Evolutionary conservation across 2,888 invertebrate species (phyloP).

Genomic region (Charanyca ferruginea): DNA sequence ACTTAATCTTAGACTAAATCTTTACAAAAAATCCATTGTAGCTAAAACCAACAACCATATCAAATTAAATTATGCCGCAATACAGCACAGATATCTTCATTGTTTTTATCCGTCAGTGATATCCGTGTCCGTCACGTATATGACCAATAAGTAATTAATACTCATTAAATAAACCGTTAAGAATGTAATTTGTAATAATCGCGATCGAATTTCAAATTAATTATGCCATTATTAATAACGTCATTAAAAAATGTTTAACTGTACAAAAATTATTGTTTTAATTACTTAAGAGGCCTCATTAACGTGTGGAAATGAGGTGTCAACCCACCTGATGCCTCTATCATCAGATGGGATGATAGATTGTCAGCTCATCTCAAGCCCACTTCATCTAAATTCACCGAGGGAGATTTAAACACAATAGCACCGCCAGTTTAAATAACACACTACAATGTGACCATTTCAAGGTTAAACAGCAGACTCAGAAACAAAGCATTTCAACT

Average conservation of each 20-base stretch:
- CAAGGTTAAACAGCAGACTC: neutral
- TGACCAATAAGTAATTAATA: neutral
- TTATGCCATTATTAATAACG: constrained; percentile 5
- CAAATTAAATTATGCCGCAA: constrained; percentile 1
- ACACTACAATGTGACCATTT: neutral
- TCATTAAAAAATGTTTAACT: constrained; percentile 6
- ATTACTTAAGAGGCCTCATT: neutral
- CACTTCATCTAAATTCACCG: neutral
- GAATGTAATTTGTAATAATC: constrained; percentile 4
- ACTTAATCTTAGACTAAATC: neutral
- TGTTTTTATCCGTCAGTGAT: constrained; percentile 10
- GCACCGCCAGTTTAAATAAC: neutral
- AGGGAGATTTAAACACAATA: neutral
- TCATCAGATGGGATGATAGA: too few species aligned
- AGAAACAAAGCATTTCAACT: constrained; percentile 8
- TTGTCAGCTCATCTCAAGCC: too few species aligned
- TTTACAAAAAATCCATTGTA: neutral
- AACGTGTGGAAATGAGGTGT: neutral
- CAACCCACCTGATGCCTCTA: neutral
- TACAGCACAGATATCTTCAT: constrained; percentile 6
- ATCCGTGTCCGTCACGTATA: constrained; percentile 8
- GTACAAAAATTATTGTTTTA: constrained; percentile 7
- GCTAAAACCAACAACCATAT: constrained; percentile 17
- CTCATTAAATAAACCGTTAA: constrained; percentile 16
- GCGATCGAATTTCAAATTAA: constrained; percentile 5